phyloP scores from a whole-genome alignment of 2,797 vertebrate genomes.

The Acanthurus leucopareius region DNA sequence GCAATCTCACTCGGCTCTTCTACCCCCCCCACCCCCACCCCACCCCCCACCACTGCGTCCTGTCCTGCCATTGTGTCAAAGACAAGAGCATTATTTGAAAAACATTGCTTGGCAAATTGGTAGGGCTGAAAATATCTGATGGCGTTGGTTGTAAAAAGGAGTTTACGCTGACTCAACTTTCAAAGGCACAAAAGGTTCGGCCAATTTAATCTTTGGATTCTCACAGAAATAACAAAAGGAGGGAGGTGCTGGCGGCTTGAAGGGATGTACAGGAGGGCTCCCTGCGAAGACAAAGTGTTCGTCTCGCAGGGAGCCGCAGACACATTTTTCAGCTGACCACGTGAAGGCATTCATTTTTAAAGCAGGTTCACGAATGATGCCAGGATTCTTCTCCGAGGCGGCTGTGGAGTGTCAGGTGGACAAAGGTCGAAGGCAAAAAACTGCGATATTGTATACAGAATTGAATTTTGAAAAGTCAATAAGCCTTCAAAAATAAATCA shows the following conservation, averaged over 20 bases:
- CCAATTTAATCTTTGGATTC: slow-evolving; percentile 66
- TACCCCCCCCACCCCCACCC: background rate
- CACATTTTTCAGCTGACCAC: slow-evolving; percentile 53
- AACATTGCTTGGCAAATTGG: slow-evolving; percentile 66
- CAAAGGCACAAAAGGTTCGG: slow-evolving; percentile 73
- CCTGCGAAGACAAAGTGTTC: slow-evolving; percentile 56
- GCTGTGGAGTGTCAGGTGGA: slow-evolving; percentile 20
- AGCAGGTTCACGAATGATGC: slow-evolving; percentile 53
- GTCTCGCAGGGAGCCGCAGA: slow-evolving; percentile 46
- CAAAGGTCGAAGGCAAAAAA: slow-evolving; percentile 3
- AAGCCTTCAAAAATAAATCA: background rate
- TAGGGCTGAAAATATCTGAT: slow-evolving; percentile 69
- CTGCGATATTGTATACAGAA: background rate
- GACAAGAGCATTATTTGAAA: slow-evolving; percentile 61
- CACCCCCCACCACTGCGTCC: too few relatives aligned
- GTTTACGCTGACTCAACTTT: slow-evolving; percentile 70
- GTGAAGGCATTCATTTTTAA: slow-evolving; percentile 61
- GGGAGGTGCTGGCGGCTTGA: slow-evolving; percentile 25
- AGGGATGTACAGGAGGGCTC: slow-evolving; percentile 44
- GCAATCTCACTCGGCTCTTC: slow-evolving; percentile 43
- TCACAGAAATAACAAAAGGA: background rate
- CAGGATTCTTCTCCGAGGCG: slow-evolving; percentile 38
- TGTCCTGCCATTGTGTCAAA: slow-evolving; percentile 73
- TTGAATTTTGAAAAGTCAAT: slow-evolving; percentile 26
- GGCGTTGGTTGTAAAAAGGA: slow-evolving; percentile 46